These are phyloP conservation scores for Etheostoma nigrum DNA, from an alignment of 2,797 vertebrate genomes.

Conservation along the genomic window DNA sequence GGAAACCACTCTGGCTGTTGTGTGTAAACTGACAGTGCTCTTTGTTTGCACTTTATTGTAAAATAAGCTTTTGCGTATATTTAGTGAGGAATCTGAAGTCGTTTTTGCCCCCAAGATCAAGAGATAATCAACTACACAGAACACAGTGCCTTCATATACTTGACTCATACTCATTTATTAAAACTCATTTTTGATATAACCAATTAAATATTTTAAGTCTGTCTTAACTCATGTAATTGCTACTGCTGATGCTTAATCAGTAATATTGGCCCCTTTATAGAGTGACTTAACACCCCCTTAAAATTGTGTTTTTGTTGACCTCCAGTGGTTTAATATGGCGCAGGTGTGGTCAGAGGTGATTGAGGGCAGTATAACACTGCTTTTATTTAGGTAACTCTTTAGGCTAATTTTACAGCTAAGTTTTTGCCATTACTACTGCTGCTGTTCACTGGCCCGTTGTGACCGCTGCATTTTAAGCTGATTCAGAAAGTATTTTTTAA, in stretches of 20 bases:
- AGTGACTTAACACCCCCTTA: background rate
- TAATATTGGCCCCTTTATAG: background rate
- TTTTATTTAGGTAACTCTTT: background rate
- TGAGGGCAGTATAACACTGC: background rate
- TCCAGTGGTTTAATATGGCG: background rate
- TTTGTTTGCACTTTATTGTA: background rate
- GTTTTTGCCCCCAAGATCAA: slow-evolving; percentile 1
- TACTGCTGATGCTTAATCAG: too few relatives aligned
- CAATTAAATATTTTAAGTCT: too few relatives aligned
- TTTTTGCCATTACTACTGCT: background rate
- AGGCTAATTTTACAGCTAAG: background rate
- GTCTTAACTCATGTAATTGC: too few relatives aligned
- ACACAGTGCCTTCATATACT: background rate
- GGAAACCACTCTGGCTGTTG: background rate
- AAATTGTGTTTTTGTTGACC: background rate
- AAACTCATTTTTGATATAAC: too few relatives aligned
- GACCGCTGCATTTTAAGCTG: background rate
- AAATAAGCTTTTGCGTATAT: background rate
- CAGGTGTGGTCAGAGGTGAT: background rate
- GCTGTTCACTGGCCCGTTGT: background rate
- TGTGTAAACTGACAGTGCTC: background rate
- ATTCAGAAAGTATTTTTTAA: background rate
- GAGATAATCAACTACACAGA: background rate
- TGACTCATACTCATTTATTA: background rate
- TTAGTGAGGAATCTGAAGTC: background rate